Evolutionary conservation across 2,797 vertebrate species (phyloP), one percentile per base, ranked within the genome.

Genomic region (Cossypha niveicapilla): DNA sequence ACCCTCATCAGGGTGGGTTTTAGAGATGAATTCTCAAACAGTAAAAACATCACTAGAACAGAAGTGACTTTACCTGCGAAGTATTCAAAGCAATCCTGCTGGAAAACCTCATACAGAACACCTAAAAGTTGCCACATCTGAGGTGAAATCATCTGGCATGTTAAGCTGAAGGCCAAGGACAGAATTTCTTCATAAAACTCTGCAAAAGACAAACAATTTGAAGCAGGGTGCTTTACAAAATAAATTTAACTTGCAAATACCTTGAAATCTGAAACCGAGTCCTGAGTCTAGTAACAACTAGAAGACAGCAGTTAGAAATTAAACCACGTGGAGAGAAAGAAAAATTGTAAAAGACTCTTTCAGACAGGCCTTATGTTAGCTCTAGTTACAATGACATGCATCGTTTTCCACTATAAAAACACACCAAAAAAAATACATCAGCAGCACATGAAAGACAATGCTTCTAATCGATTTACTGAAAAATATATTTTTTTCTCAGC

Each of bases 131-230:
- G 99, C 99, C 99, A 99, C 99, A 99, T 99, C 94, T 99, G 98
- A 71, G 98, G 98, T 45, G 99, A 99, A 96, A 99, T 98, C 88
- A 98, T 98, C 97, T 99, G 99, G 97, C 99, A 99, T 10, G 99
- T 99, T 96, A 99, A 98, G 75, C 98, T 99, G 62, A 99, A 99
- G 1, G 99, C 99, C 97, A 99, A 96, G 2, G 99, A 99, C 37
- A 99, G 98, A 94, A 99, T 99, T 98, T 99, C 99, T 98, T 99
- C 99, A 13, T 99, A 99, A 96, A 99, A 99, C 95, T 99, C 99
- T 99, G 97, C 35, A 96, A 94, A 62, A 51, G 35, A 95, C 21
- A 91, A 77, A 74, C 15, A 45, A 37, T 44, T 72, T 86, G 17
- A 90, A 63, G 34, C 11, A 56, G 23, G 2, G 32, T 58, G 35